Conservation (phyloP, 2,888 invertebrate species). For the Torymus tubicola region DNA sequence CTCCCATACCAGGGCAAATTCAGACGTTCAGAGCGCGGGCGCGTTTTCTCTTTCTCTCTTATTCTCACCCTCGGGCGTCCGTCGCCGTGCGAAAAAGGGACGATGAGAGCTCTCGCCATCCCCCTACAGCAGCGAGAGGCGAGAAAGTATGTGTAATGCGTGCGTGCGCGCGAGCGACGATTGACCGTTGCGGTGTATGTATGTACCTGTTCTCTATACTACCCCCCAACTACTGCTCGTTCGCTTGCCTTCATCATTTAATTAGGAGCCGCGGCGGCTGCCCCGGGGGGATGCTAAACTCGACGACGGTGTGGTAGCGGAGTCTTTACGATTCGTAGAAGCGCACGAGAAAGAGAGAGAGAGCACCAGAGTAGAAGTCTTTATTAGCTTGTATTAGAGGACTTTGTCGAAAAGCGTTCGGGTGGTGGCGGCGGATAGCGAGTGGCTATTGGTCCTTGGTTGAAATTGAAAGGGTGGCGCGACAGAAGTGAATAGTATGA, state of each 20-base stretch:
- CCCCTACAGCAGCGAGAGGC: background rate
- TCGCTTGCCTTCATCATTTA: conserved; percentile 8
- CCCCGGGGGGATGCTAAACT: conserved; percentile 8
- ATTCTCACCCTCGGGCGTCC: conserved; percentile 14
- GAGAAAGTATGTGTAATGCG: conserved; percentile 40
- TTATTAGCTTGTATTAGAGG: conserved; percentile 19
- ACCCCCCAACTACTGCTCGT: background rate
- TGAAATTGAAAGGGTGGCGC: no score
- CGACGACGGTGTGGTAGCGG: background rate
- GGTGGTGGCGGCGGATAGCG: no score
- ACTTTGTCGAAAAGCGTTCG: background rate
- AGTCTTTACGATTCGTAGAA: conserved; percentile 10
- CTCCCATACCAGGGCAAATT: conserved; percentile 22
- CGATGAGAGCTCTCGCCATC: background rate
- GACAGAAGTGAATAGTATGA: no score
- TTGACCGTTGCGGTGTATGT: conserved; percentile 14
- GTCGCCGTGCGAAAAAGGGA: conserved; percentile 1
- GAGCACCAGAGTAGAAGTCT: background rate
- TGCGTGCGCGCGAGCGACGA: background rate
- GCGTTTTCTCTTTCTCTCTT: conserved; percentile 7
- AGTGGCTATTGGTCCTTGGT: no score
- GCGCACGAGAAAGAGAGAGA: no score
- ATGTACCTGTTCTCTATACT: conserved; percentile 3
- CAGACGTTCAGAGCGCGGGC: conserved; percentile 33
- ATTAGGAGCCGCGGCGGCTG: conserved; percentile 2